Percentiles rank a stretch among this genome's conserved stretches.
Evolutionary conservation across 2,113 vertebrate species (phyloP).

Genomic region (Sclerurus mexicanus): DNA sequence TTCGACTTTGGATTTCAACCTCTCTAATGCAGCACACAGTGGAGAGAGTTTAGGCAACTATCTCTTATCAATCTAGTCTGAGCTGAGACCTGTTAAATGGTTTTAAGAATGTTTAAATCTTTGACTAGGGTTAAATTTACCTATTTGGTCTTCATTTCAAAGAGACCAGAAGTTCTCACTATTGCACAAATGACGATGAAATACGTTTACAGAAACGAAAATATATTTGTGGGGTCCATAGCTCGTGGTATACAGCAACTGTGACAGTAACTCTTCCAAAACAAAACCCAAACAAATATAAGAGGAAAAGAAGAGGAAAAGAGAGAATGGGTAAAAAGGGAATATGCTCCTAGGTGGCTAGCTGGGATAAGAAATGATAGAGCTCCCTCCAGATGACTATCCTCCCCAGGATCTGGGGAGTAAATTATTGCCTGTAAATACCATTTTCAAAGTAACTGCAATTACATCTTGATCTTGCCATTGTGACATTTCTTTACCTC

Average conservation of each 20-base stretch:
- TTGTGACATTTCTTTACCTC: neutral
- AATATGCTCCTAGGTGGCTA: rapidly evolving
- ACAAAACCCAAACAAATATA: neutral
- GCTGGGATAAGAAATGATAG: neutral
- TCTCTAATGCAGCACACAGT: neutral
- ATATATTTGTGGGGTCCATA: neutral
- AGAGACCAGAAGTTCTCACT: neutral
- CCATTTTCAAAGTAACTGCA: neutral
- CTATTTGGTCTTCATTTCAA: neutral
- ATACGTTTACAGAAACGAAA: neutral
- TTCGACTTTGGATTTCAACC: neutral
- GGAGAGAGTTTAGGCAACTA: neutral
- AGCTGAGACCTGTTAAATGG: neutral
- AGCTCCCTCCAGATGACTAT: neutral
- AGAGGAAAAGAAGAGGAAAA: neutral
- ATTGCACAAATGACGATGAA: neutral
- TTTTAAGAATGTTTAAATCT: neutral
- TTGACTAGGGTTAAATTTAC: neutral
- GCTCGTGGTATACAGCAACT: neutral
- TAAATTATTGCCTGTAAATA: neutral
- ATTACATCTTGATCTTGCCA: neutral
- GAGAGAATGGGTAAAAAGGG: neutral
- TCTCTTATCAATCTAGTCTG: neutral
- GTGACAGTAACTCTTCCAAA: neutral
- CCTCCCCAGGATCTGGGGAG: neutral